Evolutionary conservation across 2,797 vertebrate genomes (phyloP), one percentile per base, ranked within the genome.

Genomic region (Mus minutoides): DNA sequence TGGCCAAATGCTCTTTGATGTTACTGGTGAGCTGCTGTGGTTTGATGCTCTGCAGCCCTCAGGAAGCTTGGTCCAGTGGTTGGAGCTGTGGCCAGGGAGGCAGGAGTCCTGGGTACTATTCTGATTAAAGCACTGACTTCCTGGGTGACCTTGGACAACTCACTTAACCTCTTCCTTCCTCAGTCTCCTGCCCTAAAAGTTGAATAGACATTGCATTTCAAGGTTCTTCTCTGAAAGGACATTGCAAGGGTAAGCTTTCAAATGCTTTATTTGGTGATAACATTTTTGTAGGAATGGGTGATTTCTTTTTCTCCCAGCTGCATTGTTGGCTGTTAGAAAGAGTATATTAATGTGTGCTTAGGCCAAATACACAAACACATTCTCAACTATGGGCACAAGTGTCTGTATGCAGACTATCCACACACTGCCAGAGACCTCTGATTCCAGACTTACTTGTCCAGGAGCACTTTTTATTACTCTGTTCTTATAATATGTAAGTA

Each of bases 1-100:
- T 46, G 91, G 94, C 90, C 95, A 97, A 96, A 97, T 97, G 95
- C 95, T 97, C 40, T 90, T 97, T 97, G 97, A 97, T 97, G 95
- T 85, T 93, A 87, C 92, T 94, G 97, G 96, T 95, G 93, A 97
- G 96, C 96, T 97, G 10, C 96, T 97, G 97, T 96, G 97, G 97
- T 97, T 89, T 97, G 88, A 93, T 16, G 49, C 90, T 89, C 58
- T 8, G 10, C 37, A 86, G 92, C 80, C 62, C 54, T 82, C 96
- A 95, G 97, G 97, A 98, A 98, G 96, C 31, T 37, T 64, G 95
- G 97, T 94, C 77, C 93, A 60, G 97, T 73, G 96, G 97, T 97
- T 93, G 80, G 56, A 79, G 43, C 62, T 97, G 97, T 64, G 97
- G 97, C 96, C n/a, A 85, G 84, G 87, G 85, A 96, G 82, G 91